These are phyloP conservation scores for Phaedon cochleariae DNA, from an alignment of 2,888 invertebrate species.

Conservation along the genomic window DNA sequence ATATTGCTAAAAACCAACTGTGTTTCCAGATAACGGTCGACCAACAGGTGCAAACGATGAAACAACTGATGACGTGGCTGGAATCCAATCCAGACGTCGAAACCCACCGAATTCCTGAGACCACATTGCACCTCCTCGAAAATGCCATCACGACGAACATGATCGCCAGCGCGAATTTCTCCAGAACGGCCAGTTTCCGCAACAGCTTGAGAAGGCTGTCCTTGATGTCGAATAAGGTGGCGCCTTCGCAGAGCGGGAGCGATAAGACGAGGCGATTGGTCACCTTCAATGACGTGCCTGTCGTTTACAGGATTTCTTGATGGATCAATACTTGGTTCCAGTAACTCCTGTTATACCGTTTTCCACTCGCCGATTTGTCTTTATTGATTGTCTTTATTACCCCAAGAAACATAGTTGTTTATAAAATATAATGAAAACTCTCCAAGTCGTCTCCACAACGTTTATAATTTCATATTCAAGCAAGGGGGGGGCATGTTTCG, in stretches of 20 bases:
- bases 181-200: conserved; percentile 50
- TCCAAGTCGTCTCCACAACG: too few relatives aligned
- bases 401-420: too few relatives aligned
- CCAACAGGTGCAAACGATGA: conserved; percentile 52
- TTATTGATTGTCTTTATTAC: too few relatives aligned
- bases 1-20: not conserved
- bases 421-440: too few relatives aligned
- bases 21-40: conserved; percentile 61
- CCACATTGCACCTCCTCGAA: conserved; percentile 48
- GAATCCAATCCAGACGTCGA: conserved; percentile 49
- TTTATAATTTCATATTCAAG: too few relatives aligned
- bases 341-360: too few relatives aligned
- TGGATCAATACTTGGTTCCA: conserved; percentile 19
- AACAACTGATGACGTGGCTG: conserved; percentile 51
- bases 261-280: conserved; percentile 43
- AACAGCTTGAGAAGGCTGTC: conserved; percentile 52
- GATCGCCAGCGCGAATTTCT: conserved; percentile 45
- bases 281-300: conserved; percentile 53
- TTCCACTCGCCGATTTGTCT: too few relatives aligned
- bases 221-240: conserved; percentile 41
- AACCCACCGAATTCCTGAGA: conserved; percentile 52
- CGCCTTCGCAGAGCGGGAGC: conserved; percentile 31
- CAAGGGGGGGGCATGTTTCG: too few relatives aligned
- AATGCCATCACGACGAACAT: conserved; percentile 44
- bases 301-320: conserved; percentile 51